These are phyloP conservation scores for Synergus laeviventris DNA, from an alignment of 2,888 invertebrate species.

Conservation along the genomic window DNA sequence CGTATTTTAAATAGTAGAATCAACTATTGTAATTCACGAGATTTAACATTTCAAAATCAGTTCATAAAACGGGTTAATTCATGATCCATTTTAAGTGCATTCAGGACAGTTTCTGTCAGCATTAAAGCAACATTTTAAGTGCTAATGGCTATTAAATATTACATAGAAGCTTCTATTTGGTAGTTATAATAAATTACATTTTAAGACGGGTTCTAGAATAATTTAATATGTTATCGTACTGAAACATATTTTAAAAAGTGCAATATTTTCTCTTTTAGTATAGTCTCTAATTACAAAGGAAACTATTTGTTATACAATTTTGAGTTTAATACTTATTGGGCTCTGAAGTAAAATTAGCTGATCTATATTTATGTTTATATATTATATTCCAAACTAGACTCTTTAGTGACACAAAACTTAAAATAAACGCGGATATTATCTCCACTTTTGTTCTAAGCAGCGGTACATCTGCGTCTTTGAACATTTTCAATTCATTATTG, in stretches of 20 bases:
- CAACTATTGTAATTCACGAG: neutral
- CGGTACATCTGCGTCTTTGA: neutral
- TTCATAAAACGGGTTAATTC: neutral
- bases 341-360: neutral
- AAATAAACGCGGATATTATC: neutral
- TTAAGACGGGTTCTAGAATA: too few relatives aligned
- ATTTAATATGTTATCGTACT: neutral
- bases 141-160: neutral
- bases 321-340: neutral
- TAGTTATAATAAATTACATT: neutral
- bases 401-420: neutral
- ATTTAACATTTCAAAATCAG: neutral
- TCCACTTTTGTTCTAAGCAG: neutral
- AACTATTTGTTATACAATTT: neutral
- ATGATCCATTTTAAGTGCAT: neutral
- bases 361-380: too few relatives aligned
- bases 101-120: neutral
- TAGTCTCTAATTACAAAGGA: too few relatives aligned
- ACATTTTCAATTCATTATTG: neutral
- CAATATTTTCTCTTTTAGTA: neutral
- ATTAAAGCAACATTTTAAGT: neutral
- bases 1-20: too few relatives aligned
- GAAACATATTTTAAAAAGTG: neutral
- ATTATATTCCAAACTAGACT: neutral
- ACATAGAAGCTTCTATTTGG: neutral